These are phyloP conservation scores for Rapana venosa DNA, from an alignment of 2,888 invertebrate species.

Conservation along the genomic window DNA sequence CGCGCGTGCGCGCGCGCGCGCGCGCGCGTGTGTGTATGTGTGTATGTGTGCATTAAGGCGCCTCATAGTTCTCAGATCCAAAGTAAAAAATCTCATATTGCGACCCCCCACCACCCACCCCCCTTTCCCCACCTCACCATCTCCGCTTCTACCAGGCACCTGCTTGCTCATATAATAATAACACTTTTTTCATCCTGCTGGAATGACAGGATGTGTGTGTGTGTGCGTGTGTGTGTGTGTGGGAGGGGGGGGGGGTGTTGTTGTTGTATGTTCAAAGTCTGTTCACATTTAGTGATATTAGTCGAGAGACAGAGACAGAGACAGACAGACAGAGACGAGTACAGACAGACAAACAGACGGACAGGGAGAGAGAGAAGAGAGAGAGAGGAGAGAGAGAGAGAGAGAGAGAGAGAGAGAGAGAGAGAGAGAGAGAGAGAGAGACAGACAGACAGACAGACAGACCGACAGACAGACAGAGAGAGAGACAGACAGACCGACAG, in stretches of 20 bases:
- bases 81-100: no score
- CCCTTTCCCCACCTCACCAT: no score
- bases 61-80: no score
- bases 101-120: no score
- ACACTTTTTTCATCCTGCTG: no score
- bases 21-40: slow-evolving; percentile 14
- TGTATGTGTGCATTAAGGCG: neutral
- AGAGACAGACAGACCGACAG: neutral
- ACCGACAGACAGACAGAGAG: neutral
- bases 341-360: no score
- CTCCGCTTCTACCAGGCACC: no score
- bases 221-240: neutral
- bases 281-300: no score
- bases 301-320: neutral
- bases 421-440: slow-evolving; percentile 20
- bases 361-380: neutral
- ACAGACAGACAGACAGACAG: neutral
- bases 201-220: neutral
- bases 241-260: no score
- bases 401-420: slow-evolving; percentile 22
- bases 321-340: neutral
- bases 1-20: neutral
- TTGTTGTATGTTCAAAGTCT: no score
- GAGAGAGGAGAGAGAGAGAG: slow-evolving; percentile 21
- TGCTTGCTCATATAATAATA: no score